Percentiles rank a stretch among this genome's conserved stretches.
These are phyloP conservation scores for Hydrochoerus hydrochaeris DNA, from an alignment of 2,113 vertebrate species.

Conservation along the genomic window DNA sequence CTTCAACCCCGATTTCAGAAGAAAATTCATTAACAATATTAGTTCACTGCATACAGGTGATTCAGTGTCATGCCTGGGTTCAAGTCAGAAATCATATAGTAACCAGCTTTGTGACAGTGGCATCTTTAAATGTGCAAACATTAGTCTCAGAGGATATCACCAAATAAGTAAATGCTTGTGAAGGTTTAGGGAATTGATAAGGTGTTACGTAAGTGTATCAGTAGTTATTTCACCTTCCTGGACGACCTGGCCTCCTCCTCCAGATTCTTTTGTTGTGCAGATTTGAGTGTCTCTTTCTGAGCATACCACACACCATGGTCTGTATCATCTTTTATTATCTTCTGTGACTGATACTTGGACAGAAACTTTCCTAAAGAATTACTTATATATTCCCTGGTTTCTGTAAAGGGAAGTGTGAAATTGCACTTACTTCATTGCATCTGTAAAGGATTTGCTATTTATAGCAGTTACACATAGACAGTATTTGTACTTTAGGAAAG, in stretches of 20 bases:
- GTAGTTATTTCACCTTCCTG: background rate
- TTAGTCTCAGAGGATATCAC: background rate
- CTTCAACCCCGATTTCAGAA: background rate
- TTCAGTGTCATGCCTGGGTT: background rate
- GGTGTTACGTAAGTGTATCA: background rate
- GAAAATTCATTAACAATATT: background rate
- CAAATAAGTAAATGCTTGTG: background rate
- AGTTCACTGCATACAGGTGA: background rate
- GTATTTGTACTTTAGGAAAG: slow-evolving; percentile 58
- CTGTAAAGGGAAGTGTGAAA: background rate
- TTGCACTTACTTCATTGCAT: background rate
- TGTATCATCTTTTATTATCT: background rate
- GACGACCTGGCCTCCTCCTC: background rate
- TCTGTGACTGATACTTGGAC: background rate
- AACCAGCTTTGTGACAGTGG: background rate
- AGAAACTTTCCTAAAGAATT: background rate
- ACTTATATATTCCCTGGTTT: background rate
- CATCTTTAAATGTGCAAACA: background rate
- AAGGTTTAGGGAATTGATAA: background rate
- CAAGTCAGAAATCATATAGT: background rate
- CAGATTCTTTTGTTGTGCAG: background rate
- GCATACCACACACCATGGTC: background rate
- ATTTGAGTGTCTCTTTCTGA: background rate
- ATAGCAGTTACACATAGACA: background rate
- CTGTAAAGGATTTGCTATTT: slow-evolving; percentile 23